phyloP scores from a whole-genome alignment of 64 coral and sea anemone genomes.

The Acropora tenuis region DNA sequence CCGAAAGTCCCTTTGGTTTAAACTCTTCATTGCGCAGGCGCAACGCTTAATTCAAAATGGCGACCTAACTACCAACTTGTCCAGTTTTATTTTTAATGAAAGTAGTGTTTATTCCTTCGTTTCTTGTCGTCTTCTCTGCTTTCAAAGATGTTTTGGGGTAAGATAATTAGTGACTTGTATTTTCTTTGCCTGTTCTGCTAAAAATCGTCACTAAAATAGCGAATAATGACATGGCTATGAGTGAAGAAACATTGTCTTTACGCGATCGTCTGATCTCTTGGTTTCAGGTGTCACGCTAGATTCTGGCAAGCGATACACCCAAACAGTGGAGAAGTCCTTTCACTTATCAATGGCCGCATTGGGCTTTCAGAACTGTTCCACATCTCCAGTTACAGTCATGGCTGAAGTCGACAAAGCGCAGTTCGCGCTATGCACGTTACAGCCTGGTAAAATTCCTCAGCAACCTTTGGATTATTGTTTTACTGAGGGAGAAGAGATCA shows the following conservation, averaged over 20 bases:
- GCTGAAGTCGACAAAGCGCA: slow-evolving; percentile 96
- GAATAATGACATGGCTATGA: background rate
- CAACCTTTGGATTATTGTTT: slow-evolving; percentile 92
- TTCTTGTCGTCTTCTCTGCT: background rate
- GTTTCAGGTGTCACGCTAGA: slow-evolving; percentile 90
- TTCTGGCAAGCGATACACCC: slow-evolving; percentile 93
- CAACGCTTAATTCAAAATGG: slow-evolving; percentile 69
- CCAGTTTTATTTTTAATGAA: too few relatives aligned
- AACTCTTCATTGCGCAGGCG: slow-evolving; percentile 58
- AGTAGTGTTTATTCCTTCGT: slow-evolving; percentile 5
- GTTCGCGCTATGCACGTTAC: slow-evolving; percentile 91
- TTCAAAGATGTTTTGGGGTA: slow-evolving; percentile 99
- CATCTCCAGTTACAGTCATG: slow-evolving; percentile 89
- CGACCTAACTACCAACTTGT: slow-evolving; percentile 1
- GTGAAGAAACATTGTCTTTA: background rate
- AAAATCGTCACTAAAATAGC: background rate
- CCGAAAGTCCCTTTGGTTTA: slow-evolving; percentile 55
- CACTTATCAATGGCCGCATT: slow-evolving; percentile 99
- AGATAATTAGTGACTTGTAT: background rate
- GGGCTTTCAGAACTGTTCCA: slow-evolving; percentile 69
- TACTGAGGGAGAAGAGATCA: slow-evolving; percentile 97
- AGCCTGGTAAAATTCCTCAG: slow-evolving; percentile 94
- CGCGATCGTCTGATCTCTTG: background rate
- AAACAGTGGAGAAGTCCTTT: slow-evolving; percentile 96
- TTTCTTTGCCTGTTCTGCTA: background rate